phyloP scores from a whole-genome alignment of 2,888 invertebrate species.

The Spilosoma lubricipeda region DNA sequence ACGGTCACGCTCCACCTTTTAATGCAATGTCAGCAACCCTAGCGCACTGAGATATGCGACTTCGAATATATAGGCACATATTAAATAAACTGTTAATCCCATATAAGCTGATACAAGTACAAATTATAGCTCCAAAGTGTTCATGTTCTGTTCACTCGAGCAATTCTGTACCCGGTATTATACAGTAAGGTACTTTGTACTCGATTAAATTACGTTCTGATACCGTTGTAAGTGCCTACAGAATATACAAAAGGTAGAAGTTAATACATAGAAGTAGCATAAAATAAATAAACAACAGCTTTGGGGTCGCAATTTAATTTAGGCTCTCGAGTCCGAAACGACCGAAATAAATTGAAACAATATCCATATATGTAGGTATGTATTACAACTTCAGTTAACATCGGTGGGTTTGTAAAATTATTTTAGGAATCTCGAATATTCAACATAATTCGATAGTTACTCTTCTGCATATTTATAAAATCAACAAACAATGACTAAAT shows the following conservation, averaged over 20 bases:
- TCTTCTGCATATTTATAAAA: conserved; percentile 18
- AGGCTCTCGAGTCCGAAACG: conserved; percentile 51
- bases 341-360: conserved; percentile 53
- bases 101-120: conserved; percentile 41
- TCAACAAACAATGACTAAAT: conserved; percentile 44
- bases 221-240: conserved; percentile 31
- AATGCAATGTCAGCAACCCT: conserved; percentile 75
- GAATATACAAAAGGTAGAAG: conserved; percentile 42
- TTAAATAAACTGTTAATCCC: conserved; percentile 42
- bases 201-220: conserved; percentile 45
- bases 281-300: conserved; percentile 54
- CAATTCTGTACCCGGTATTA: conserved; percentile 27
- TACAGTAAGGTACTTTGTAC: conserved; percentile 30
- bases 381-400: conserved; percentile 49
- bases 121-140: conserved; percentile 37
- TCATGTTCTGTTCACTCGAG: conserved; percentile 38
- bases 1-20: conserved; percentile 79
- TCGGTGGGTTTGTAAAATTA: conserved; percentile 39
- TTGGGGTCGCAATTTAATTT: conserved; percentile 54
- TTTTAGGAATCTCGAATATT: conserved; percentile 26
- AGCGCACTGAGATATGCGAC: conserved; percentile 39
- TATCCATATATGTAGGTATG: conserved; percentile 38
- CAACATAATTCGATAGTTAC: conserved; percentile 14
- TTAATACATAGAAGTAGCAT: conserved; percentile 47
- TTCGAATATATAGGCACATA: conserved; percentile 38